Conservation (phyloP, 2,888 invertebrate species). For the Lasioglossum lativentre region DNA sequence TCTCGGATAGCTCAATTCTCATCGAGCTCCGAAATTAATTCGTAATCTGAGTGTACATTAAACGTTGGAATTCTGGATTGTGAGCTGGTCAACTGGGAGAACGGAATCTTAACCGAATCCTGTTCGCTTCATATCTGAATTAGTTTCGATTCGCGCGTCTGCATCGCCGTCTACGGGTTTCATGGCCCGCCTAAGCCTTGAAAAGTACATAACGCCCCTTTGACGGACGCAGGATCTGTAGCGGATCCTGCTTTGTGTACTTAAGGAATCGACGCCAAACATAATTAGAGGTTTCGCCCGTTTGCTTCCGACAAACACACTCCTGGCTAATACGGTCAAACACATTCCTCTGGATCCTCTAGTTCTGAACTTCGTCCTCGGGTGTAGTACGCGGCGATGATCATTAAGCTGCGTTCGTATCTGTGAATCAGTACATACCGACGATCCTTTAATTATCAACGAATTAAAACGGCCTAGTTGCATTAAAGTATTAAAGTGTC, state of each 20-base stretch:
- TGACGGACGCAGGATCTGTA: conserved; percentile 67
- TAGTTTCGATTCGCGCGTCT: conserved; percentile 47
- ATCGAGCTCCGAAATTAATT: neutral
- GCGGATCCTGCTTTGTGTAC: conserved; percentile 75
- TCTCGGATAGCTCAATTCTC: neutral
- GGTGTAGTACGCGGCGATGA: conserved; percentile 21
- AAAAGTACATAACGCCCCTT: conserved; percentile 71
- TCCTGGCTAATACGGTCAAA: conserved; percentile 75
- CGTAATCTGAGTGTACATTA: neutral
- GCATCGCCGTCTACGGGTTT: conserved; percentile 38
- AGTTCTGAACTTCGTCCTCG: conserved; percentile 42
- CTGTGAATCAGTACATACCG: neutral
- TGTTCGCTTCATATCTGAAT: conserved; percentile 38
- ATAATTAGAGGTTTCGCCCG: conserved; percentile 81
- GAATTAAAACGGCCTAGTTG: neutral
- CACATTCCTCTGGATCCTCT: conserved; percentile 60
- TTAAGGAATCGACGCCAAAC: conserved; percentile 81
- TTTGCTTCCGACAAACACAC: conserved; percentile 79
- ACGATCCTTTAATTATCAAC: neutral
- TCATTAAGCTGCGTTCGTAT: conserved; percentile 36
- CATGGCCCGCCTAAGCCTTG: conserved; percentile 60
- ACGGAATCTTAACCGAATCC: neutral
- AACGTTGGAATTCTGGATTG: neutral
- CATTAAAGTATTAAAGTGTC: neutral
- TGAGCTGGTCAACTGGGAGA: neutral